phyloP scores from a whole-genome alignment of 1,140 invertebrate genomes.

The Mylabris phalerata region DNA sequence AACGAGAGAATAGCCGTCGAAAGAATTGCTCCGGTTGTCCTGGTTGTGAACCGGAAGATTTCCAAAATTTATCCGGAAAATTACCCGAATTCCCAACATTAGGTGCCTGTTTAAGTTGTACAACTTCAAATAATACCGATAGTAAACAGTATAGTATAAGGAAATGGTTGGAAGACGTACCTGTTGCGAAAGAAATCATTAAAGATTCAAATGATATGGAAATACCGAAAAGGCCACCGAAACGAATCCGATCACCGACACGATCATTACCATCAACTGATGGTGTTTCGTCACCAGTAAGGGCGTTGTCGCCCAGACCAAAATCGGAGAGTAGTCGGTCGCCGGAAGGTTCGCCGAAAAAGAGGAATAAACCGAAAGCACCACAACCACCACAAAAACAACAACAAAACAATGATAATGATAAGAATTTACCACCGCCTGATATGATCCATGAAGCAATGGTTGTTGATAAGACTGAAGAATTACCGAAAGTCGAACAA shows the following conservation, averaged over 20 bases:
- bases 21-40: constrained; percentile 57
- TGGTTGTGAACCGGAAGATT: constrained; percentile 50
- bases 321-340: constrained; percentile 24
- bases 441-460: constrained; percentile 58
- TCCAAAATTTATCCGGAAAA: constrained; percentile 35
- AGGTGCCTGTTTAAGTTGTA: constrained; percentile 46
- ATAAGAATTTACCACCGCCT: constrained; percentile 36
- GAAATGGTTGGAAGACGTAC: constrained; percentile 72
- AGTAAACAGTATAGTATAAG: constrained; percentile 62
- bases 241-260: constrained; percentile 32
- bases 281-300: constrained; percentile 22
- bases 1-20: constrained; percentile 51
- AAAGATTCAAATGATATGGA: constrained; percentile 11
- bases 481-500: constrained; percentile 23
- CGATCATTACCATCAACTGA: constrained; percentile 29
- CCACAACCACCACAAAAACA: constrained; percentile 20
- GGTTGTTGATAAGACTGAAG: constrained; percentile 46
- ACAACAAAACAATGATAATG: neutral
- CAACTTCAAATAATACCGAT: constrained; percentile 48
- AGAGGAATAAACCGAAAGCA: constrained; percentile 14
- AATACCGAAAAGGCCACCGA: constrained; percentile 4
- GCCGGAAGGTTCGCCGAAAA: neutral
- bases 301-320: constrained; percentile 30
- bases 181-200: constrained; percentile 41
- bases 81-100: constrained; percentile 43